Base-by-base conservation (phyloP, 2,888 invertebrate species). In the Hoplodrina blanda region DNA sequence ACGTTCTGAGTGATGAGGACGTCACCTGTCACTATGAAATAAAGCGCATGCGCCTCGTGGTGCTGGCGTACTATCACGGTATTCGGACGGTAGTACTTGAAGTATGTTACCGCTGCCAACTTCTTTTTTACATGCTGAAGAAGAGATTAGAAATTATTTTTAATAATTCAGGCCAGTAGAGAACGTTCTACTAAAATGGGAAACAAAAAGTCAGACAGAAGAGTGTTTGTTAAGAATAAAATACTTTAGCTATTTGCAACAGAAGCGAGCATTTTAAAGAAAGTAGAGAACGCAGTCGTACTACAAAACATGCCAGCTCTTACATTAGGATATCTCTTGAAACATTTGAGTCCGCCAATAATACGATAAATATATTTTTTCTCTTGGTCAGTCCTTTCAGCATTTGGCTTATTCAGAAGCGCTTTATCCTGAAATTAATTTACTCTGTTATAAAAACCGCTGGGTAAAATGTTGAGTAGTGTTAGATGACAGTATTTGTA, bases 11-110 rank as follows among this genome's bases (percentile, higher is more conserved):
- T 96, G 66, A 97, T 94, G 11, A 86, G 86, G 11, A 95, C 89
- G 56, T 95, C 93, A 2, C 98, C 98, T 1, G 94, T 93, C 6
- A 97, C 90, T 56, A 98, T 95, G 88, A 97, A 97, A 88, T 97
- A 97, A 60, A 97, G 87, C 0, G 96, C 96, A 66, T 94, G 91
- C 0, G 97, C 96, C 2, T 92, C 90, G 66, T 97, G 96, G 13
- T 96, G 96, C 86, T 97, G 96, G 17, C 96, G 96, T 0, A 97
- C 97, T 53, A 98, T 96, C 0, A 93, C 91, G 2, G 97, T 95
- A 0, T 96, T 96, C 0, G 97, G 95, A 1, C 95, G 93, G 72
- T 96, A 96, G 83, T 97, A 97, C 78, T 96, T 96, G 91, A 97
- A 97, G 82, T 96, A 96, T 0, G 97, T 96, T 0, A 96, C 96